phyloP scores from a whole-genome alignment of 2,888 invertebrate species.

The Hirtodrosophila trivittata region DNA sequence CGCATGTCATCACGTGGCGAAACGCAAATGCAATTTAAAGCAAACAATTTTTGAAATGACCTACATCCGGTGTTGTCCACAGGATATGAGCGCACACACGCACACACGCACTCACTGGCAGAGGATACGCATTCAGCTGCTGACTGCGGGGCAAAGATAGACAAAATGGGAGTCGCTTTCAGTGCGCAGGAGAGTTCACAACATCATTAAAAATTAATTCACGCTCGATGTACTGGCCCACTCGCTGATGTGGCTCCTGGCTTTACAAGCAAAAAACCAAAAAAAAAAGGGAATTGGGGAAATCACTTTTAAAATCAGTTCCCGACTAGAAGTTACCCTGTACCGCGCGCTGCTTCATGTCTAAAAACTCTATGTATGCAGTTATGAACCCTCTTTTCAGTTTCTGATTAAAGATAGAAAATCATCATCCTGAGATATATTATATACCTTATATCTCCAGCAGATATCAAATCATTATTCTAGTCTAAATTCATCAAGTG shows the following conservation, averaged over 20 bases:
- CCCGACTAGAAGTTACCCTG: constrained; percentile 22
- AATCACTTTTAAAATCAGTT: neutral
- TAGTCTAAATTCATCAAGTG: no score
- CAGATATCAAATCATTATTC: no score
- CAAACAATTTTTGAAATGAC: constrained; percentile 79
- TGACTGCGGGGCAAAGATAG: constrained; percentile 33
- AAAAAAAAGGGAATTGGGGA: neutral
- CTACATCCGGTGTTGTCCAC: constrained; percentile 71
- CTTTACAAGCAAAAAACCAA: constrained; percentile 5
- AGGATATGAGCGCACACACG: constrained; percentile 32
- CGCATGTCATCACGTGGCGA: constrained; percentile 69
- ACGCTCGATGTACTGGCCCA: constrained; percentile 72
- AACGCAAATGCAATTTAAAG: constrained; percentile 78
- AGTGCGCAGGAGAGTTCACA: constrained; percentile 63
- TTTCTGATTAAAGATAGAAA: no score
- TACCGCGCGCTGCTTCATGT: no score
- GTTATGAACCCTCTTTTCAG: no score
- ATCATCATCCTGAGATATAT: no score
- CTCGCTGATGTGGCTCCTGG: constrained; percentile 27
- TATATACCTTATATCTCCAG: no score
- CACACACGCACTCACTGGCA: constrained; percentile 11
- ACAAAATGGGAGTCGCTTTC: constrained; percentile 68
- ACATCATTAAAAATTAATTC: constrained; percentile 80
- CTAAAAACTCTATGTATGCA: no score
- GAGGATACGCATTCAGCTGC: constrained; percentile 42